Conservation (phyloP, 2,888 invertebrate species). For the Drosophila maculinotata region DNA sequence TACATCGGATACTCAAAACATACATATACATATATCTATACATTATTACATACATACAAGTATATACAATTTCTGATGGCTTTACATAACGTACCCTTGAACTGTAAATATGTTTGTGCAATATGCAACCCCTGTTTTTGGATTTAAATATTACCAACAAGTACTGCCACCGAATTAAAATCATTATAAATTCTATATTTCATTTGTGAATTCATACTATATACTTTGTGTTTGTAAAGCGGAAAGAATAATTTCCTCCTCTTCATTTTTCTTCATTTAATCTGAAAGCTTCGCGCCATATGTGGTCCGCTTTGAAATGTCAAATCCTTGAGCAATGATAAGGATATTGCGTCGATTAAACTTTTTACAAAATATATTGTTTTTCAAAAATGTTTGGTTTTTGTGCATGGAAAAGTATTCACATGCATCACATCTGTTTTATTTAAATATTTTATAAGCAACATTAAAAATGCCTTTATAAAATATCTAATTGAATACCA, state of each 20-base stretch:
- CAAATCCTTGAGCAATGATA: conserved; percentile 6
- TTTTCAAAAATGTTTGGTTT: conserved; percentile 4
- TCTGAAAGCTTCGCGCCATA: conserved; percentile 16
- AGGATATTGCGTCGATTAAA: conserved; percentile 7
- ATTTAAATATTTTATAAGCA: conserved; percentile 9
- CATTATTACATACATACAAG: conserved; percentile 15
- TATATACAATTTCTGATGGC: conserved; percentile 65
- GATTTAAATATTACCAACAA: conserved; percentile 35
- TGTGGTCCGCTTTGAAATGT: conserved; percentile 16
- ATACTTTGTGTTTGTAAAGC: conserved; percentile 11
- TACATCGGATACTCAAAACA: conserved; percentile 34
- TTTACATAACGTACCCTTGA: conserved; percentile 64
- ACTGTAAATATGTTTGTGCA: conserved; percentile 84
- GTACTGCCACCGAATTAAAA: conserved; percentile 35
- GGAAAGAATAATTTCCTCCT: conserved; percentile 11
- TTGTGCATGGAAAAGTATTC: conserved; percentile 36
- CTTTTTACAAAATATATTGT: conserved; percentile 10
- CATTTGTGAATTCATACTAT: conserved; percentile 7
- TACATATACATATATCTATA: conserved; percentile 22
- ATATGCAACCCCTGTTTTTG: conserved; percentile 79
- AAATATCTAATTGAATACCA: conserved; percentile 7
- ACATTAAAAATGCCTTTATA: conserved; percentile 22
- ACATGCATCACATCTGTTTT: conserved; percentile 24
- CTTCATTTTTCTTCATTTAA: neutral
- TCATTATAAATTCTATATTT: conserved; percentile 2